phyloP scores from a whole-genome alignment of 2,888 invertebrate genomes.

The Chymomyza amoena region DNA sequence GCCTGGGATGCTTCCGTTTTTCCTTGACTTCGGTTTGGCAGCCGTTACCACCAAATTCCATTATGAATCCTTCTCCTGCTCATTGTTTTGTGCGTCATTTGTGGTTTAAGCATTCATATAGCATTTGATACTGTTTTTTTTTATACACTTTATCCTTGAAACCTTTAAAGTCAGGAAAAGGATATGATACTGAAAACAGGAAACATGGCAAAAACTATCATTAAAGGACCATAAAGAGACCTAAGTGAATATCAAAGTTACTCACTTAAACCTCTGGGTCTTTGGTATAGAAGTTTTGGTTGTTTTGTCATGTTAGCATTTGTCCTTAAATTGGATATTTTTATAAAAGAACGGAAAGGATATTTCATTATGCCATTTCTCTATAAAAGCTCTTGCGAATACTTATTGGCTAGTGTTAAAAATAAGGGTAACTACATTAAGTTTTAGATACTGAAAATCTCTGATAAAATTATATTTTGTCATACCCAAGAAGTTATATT shows the following conservation, averaged over 20 bases:
- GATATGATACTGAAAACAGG: background rate
- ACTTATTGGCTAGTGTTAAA: too few species aligned
- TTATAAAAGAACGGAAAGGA: background rate
- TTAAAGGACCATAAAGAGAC: background rate
- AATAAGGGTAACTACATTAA: too few species aligned
- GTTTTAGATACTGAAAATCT: too few species aligned
- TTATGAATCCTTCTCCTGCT: slow-evolving; percentile 62
- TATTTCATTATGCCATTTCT: too few species aligned
- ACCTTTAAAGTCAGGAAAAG: background rate
- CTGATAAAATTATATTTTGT: too few species aligned
- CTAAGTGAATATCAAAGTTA: background rate
- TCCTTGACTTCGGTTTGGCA: slow-evolving; percentile 50
- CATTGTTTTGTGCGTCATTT: slow-evolving; percentile 65
- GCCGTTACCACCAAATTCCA: slow-evolving; percentile 63
- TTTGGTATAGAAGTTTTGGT: background rate
- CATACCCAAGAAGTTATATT: too few species aligned
- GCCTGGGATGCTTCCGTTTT: slow-evolving; percentile 54
- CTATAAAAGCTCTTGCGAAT: too few species aligned
- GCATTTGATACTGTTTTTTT: background rate
- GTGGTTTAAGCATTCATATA: slow-evolving; percentile 44
- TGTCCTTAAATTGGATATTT: too few species aligned
- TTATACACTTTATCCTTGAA: background rate
- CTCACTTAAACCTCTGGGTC: background rate
- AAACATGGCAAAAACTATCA: background rate
- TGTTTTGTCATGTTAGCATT: too few species aligned